Evolutionary conservation across 2,888 invertebrate species (phyloP), one percentile per base, ranked within the genome.

Genomic region (Cyrtodaria siliqua): DNA sequence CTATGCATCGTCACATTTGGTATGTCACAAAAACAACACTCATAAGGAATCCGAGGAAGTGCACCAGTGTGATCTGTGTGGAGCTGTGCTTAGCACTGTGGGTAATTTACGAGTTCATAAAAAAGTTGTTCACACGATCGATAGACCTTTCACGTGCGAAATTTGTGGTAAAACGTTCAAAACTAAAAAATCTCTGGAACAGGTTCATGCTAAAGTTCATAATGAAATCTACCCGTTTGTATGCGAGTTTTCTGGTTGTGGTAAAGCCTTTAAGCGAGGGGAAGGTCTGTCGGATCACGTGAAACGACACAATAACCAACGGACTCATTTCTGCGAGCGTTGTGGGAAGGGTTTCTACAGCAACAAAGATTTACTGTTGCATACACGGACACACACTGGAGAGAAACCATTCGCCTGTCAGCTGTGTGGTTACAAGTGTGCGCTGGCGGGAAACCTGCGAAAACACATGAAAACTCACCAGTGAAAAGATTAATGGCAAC

Each of bases 131-230:
- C 82, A 83, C 47, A 52, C 69, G 33, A 23, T 27, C 14, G 75
- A 72, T 4, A 66, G 55, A 44, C 78, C 80, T n/a, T 83, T 67
- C 50, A 47, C 66, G n/a, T 83, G 83, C 56, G 60, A 75, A 61
- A 64, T 77, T 4, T 83, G 83, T 63, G 70, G 68, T 9, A 81
- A 81, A 50, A 52, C 70, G 24, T 83, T 81, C 52, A 79, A 69
- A 62, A 74, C 79, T 20, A 67, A 72, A 56, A 70, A 72, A 53
- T 57, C 69, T 16, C 50, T 77, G 26, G 71, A 78, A 29, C 55
- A 69, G 16, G 60, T 60, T 29, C 82, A 82, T 62, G 69, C 64
- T n/a, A 64, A 66, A 47, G 63, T 75, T 16, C 82, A 82, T 50
- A 29, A 40, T 2, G 66, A 77, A 18, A 60, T 26, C 12, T 72